Percentiles rank a stretch among this genome's conserved stretches.
Evolutionary conservation across 92 coral and sea anemone species (phyloP).

Genomic region (Epizoanthus rinbou): DNA sequence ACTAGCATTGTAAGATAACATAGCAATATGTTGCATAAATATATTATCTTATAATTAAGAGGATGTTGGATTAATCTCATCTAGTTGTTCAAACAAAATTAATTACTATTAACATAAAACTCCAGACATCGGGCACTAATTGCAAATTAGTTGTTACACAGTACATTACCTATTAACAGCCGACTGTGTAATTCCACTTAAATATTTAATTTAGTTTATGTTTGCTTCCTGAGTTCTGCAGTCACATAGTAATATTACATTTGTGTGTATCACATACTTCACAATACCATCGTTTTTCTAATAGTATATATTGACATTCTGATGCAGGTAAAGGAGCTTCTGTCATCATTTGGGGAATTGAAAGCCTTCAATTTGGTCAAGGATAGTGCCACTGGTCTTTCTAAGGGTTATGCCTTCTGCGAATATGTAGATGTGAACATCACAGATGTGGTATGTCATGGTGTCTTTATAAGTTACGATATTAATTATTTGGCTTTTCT

Average conservation of each 20-base stretch:
- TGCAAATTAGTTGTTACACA: too few relatives aligned
- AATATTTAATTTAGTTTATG: too few relatives aligned
- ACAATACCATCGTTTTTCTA: background rate
- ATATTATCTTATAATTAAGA: too few relatives aligned
- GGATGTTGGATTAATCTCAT: too few relatives aligned
- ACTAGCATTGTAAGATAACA: too few relatives aligned
- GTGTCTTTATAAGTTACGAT: background rate
- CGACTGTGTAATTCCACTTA: too few relatives aligned
- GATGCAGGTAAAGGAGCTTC: conserved; percentile 86
- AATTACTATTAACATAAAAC: too few relatives aligned
- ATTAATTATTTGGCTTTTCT: background rate
- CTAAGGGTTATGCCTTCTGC: conserved; percentile 98
- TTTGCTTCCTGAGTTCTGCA: background rate
- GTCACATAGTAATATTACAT: background rate
- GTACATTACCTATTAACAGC: too few relatives aligned
- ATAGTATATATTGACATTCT: background rate
- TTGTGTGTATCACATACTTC: background rate
- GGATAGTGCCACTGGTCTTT: conserved; percentile 97
- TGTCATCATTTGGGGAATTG: conserved; percentile 96
- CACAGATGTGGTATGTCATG: conserved; percentile 89
- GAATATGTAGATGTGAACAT: conserved; percentile 92
- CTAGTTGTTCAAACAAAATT: too few relatives aligned
- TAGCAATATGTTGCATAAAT: too few relatives aligned
- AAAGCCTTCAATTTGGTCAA: conserved; percentile 96
- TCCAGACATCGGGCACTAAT: too few relatives aligned